Conservation (phyloP, 92 coral and sea anemone genomes). For the Actinostola sp. region DNA sequence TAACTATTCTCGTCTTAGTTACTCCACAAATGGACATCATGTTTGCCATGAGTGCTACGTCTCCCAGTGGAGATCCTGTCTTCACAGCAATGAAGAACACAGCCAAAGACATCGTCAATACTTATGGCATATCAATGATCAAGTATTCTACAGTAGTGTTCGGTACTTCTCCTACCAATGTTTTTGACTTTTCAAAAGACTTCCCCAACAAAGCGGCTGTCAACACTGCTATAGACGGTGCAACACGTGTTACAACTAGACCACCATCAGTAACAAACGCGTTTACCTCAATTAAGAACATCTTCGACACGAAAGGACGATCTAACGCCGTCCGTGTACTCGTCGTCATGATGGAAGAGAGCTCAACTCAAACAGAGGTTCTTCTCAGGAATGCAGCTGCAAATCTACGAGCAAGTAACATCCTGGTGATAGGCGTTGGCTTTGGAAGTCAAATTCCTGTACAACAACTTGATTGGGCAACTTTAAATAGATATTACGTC, state of each 20-base stretch:
- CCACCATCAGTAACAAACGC: slow-evolving; percentile 22
- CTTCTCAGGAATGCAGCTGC: background rate
- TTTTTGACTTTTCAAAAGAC: slow-evolving; percentile 19
- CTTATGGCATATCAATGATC: slow-evolving; percentile 18
- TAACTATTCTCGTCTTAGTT: background rate
- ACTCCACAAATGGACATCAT: slow-evolving; percentile 27
- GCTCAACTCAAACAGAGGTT: slow-evolving; percentile 2
- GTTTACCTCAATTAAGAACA: background rate
- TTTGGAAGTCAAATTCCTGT: slow-evolving; percentile 19
- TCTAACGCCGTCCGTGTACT: slow-evolving; percentile 20
- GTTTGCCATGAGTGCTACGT: slow-evolving; percentile 42
- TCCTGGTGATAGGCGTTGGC: slow-evolving; percentile 16
- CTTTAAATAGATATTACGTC: slow-evolving; percentile 23
- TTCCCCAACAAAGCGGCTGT: slow-evolving; percentile 19
- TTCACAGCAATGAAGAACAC: slow-evolving; percentile 32
- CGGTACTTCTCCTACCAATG: slow-evolving; percentile 15
- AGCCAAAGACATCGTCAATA: slow-evolving; percentile 30
- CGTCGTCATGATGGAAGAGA: slow-evolving; percentile 25
- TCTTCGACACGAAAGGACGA: slow-evolving; percentile 13
- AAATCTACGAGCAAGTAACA: slow-evolving; percentile 1
- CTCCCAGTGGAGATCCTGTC: slow-evolving; percentile 12
- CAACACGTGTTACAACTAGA: slow-evolving; percentile 13
- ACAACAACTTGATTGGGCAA: slow-evolving; percentile 24
- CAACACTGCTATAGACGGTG: slow-evolving; percentile 8
- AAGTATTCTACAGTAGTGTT: slow-evolving; percentile 26